Base-by-base conservation (phyloP, 2,888 invertebrate species). In the Cyaniris semiargus region DNA sequence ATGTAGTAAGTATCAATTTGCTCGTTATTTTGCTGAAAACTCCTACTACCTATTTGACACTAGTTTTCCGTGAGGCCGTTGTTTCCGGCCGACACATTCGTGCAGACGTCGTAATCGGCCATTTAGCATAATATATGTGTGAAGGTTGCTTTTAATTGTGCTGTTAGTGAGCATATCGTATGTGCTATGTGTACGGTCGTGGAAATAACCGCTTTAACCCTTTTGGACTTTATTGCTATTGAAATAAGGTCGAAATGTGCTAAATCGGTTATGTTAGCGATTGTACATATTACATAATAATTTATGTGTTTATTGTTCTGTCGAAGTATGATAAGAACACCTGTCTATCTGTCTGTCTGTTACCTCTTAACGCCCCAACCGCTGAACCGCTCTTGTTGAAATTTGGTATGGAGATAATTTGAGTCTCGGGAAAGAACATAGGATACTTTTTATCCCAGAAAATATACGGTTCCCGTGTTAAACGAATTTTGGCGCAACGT, bases 61-160 rank as follows among this genome's bases (percentile, higher is more conserved):
- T 15, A 6, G 15, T 66, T 66, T 31, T 27, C 15, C 6, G 18
- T 15, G 15, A 27, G 27, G 66, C 66, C 66, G 66, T 66, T 0
- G 6, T 31, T 3, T 27, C 66, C 27, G 27, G 27, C 27, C 5
- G 15, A 5, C 66, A 10, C 23, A 66, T 66, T 66, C 66, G 66
- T 66, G 66, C 27, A 13, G 4, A 66, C 23, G 27, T 3, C 27
- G 21, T 66, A 31, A 66, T 66, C 7, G 27, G 1, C 31, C 18
- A 31, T 27, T 18, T 13, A 66, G 66, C 31, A 13, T 15, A 15
- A 27, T 27, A 15, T 31, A 31, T 27, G 18, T 66, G 5, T 31
- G 66, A 66, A 66, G 66, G 66, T 66, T 66, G 66, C 15, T 6
- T 15, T 15, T 66, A 66, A 66, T 66, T 66, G 66, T 66, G 27